A percentile compares a stretch with the other conserved stretches of the same genome.
Evolutionary conservation across 2,113 vertebrate species (phyloP).

Genomic region (Rhinolophus sinicus): DNA sequence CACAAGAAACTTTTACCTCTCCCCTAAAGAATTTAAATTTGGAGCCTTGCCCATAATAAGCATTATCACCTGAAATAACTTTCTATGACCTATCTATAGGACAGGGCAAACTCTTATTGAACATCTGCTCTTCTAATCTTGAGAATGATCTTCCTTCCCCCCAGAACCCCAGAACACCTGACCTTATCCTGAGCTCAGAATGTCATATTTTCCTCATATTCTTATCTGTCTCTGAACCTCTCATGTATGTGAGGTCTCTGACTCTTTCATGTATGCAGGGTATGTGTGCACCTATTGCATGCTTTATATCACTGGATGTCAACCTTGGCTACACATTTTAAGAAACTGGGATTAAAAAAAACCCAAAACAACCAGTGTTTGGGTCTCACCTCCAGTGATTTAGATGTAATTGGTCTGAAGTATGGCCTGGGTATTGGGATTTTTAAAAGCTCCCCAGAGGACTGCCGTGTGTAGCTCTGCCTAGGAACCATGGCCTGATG

Average conservation of each 20-base stretch:
- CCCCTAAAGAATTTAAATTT: not conserved
- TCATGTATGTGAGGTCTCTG: not conserved
- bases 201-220: not conserved
- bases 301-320: not conserved
- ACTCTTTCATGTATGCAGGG: not conserved
- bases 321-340: not conserved
- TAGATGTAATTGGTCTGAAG: not conserved
- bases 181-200: not conserved
- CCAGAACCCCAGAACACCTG: not conserved
- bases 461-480: not conserved
- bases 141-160: not conserved
- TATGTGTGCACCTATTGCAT: not conserved
- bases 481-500: not conserved
- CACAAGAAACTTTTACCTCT: not conserved
- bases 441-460: not conserved
- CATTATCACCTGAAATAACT: not conserved
- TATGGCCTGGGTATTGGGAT: too few relatives aligned
- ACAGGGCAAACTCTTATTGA: not conserved
- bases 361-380: not conserved
- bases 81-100: not conserved
- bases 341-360: not conserved
- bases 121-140: not conserved
- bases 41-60: not conserved
- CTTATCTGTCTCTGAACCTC: not conserved
- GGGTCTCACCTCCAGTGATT: not conserved